Evolutionary conservation across 2,797 vertebrate genomes (phyloP).

Genomic region (Cynodonichthys magdalenae): DNA sequence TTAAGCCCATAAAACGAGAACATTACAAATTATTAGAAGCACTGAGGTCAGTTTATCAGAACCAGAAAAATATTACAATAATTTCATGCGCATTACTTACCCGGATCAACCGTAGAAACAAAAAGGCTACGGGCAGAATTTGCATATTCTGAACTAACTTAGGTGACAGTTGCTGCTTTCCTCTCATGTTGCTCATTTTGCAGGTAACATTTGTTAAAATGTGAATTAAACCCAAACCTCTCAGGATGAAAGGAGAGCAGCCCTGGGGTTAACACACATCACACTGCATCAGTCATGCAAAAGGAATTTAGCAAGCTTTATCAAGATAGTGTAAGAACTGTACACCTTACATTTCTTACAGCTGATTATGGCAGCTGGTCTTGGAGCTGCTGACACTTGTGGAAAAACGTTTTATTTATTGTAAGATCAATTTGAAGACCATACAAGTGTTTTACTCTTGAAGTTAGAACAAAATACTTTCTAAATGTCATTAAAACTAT

Average conservation of each 20-base stretch:
- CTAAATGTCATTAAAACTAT: too few relatives aligned
- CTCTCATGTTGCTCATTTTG: conserved; percentile 85
- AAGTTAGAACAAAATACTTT: neutral
- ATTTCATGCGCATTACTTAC: conserved; percentile 84
- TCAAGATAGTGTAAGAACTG: conserved; percentile 32
- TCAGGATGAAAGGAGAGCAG: conserved; percentile 45
- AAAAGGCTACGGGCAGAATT: conserved; percentile 76
- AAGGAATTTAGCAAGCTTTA: conserved; percentile 4
- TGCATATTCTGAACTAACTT: conserved; percentile 99
- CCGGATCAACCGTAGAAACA: conserved; percentile 78
- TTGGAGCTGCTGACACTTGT: conserved; percentile 28
- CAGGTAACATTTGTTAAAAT: conserved; percentile 88
- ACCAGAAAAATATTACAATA: conserved; percentile 44
- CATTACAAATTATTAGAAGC: conserved; percentile 45
- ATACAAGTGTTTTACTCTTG: conserved; percentile 20
- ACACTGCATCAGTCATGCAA: conserved; percentile 49
- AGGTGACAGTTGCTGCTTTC: conserved; percentile 96
- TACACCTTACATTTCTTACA: conserved; percentile 42
- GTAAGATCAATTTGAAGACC: conserved; percentile 16
- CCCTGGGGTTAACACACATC: conserved; percentile 63
- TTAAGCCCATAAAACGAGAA: conserved; percentile 39
- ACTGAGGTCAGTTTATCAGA: conserved; percentile 31
- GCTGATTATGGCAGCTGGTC: conserved; percentile 14
- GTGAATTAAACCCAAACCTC: conserved; percentile 70
- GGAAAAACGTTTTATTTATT: conserved; percentile 16